Percentiles rank a stretch among this genome's conserved stretches.
These are phyloP conservation scores for Cacoxenus indagator DNA, from an alignment of 2,888 invertebrate species.

Conservation along the genomic window DNA sequence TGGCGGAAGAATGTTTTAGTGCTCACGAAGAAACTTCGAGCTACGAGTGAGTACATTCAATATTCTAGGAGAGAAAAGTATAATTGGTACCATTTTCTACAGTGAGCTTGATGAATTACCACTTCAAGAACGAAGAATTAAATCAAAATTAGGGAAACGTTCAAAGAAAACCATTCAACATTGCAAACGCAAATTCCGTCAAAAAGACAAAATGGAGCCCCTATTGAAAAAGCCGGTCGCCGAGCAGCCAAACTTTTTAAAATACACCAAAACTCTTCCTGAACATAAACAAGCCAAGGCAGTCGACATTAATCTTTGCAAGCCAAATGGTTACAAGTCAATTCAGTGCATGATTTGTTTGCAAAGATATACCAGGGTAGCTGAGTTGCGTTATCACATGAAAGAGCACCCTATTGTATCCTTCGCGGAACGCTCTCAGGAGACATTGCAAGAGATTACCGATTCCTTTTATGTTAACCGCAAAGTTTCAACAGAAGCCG, in stretches of 20 bases:
- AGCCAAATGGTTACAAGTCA: slow-evolving; percentile 65
- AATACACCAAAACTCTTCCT: slow-evolving; percentile 34
- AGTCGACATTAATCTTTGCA: slow-evolving; percentile 59
- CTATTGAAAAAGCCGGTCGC: slow-evolving; percentile 66
- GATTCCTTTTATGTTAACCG: slow-evolving; percentile 61
- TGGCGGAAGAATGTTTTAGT: background rate
- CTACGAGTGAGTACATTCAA: too few relatives aligned
- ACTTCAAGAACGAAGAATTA: background rate
- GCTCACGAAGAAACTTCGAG: too few relatives aligned
- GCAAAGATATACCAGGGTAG: slow-evolving; percentile 63
- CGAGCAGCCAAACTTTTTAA: slow-evolving; percentile 43
- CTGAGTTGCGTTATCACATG: slow-evolving; percentile 62
- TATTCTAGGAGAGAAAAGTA: too few relatives aligned
- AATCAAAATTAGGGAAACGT: background rate
- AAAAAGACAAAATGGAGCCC: slow-evolving; percentile 52
- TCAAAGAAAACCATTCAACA: slow-evolving; percentile 42
- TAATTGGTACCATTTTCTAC: background rate
- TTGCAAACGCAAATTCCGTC: slow-evolving; percentile 56
- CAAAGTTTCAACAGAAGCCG: slow-evolving; percentile 43
- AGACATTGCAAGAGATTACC: slow-evolving; percentile 42
- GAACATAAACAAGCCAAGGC: slow-evolving; percentile 50
- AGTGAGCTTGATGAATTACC: background rate
- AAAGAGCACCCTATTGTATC: slow-evolving; percentile 56
- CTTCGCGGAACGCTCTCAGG: slow-evolving; percentile 41
- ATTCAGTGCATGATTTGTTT: slow-evolving; percentile 70